phyloP scores from a whole-genome alignment of 2,113 vertebrate species.

The Paraplagusia blochii region DNA sequence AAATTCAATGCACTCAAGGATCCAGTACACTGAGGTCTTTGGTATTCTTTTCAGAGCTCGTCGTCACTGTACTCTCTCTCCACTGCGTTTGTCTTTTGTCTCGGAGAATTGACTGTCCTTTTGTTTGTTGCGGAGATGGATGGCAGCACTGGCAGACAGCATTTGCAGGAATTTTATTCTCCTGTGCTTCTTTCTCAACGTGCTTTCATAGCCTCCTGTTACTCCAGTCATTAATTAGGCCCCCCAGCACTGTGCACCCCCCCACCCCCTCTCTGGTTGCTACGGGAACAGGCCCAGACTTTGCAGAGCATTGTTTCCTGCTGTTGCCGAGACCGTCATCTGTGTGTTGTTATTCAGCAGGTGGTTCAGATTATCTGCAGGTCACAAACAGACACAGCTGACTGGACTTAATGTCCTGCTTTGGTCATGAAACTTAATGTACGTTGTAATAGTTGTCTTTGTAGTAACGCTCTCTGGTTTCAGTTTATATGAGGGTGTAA shows the following conservation, averaged over 20 bases:
- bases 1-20: background rate
- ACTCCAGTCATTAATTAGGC: slow-evolving; percentile 66
- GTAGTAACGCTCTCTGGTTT: background rate
- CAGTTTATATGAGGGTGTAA: no score
- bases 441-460: background rate
- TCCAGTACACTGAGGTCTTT: background rate
- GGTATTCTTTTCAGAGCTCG: slow-evolving; percentile 10
- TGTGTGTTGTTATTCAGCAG: slow-evolving; percentile 5
- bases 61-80: slow-evolving; percentile 33
- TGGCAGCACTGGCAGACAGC: slow-evolving; percentile 53
- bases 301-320: slow-evolving; percentile 2
- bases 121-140: slow-evolving; percentile 60
- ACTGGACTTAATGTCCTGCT: background rate
- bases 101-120: slow-evolving; percentile 63
- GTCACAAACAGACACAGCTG: slow-evolving; percentile 4
- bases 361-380: slow-evolving; percentile 6
- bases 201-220: slow-evolving; percentile 65
- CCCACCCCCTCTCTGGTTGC: slow-evolving; percentile 42
- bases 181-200: slow-evolving; percentile 61
- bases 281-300: slow-evolving; percentile 38
- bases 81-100: slow-evolving; percentile 50
- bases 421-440: background rate
- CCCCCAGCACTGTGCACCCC: slow-evolving; percentile 34
- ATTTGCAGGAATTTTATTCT: slow-evolving; percentile 53
- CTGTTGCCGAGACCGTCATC: slow-evolving; percentile 28